Evolutionary conservation across 1,140 invertebrate genomes (phyloP).

Genomic region (Meteorus sp.): DNA sequence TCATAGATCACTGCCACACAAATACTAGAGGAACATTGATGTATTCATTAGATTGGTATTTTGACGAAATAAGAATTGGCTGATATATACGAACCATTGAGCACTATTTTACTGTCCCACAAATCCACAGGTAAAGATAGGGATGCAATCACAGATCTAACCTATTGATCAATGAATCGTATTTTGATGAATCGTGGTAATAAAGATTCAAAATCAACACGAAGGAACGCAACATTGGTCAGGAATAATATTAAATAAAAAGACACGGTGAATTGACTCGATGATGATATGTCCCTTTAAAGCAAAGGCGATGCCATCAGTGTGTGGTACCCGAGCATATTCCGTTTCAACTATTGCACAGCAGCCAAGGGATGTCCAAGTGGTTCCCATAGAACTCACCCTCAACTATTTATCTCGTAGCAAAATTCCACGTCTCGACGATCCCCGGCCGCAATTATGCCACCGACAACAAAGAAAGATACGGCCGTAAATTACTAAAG

Average conservation of each 20-base stretch:
- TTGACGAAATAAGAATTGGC: background rate
- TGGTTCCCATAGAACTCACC: slow-evolving; percentile 29
- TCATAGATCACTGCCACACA: background rate
- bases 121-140: background rate
- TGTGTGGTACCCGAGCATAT: slow-evolving; percentile 44
- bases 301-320: slow-evolving; percentile 29
- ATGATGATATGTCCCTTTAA: slow-evolving; percentile 14
- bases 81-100: background rate
- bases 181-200: background rate
- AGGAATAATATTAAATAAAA: background rate
- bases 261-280: background rate
- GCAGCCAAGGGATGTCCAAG: slow-evolving; percentile 24
- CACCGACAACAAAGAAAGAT: slow-evolving; percentile 58
- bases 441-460: slow-evolving; percentile 43
- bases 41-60: background rate
- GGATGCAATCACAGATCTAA: background rate
- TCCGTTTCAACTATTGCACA: slow-evolving; percentile 37
- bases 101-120: background rate
- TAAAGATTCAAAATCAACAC: background rate
- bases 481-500: slow-evolving; percentile 60
- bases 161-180: background rate
- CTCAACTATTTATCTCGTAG: slow-evolving; percentile 30
- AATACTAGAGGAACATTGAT: background rate
- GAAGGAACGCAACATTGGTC: background rate
- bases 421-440: slow-evolving; percentile 17